Conservation (phyloP, 2,888 invertebrate species). For the Eugnorisma glareosa region DNA sequence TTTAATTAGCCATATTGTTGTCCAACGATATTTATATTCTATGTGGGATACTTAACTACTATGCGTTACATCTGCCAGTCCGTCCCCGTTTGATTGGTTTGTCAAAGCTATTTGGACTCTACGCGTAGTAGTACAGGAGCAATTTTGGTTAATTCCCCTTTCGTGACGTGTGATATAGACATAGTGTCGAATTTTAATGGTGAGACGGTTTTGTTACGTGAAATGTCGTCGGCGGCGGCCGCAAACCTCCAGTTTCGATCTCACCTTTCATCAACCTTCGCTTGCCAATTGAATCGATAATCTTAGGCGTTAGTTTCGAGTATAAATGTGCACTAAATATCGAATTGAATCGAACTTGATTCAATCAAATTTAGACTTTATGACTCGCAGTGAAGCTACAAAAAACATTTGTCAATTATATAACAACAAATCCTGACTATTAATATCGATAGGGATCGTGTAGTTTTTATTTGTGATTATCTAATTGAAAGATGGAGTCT, state of each 20-base stretch:
- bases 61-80: conserved; percentile 81
- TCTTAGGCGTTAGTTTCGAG: conserved; percentile 44
- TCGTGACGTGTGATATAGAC: conserved; percentile 75
- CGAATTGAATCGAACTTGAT: conserved; percentile 29
- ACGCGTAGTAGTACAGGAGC: conserved; percentile 65
- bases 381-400: conserved; percentile 10
- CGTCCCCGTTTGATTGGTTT: conserved; percentile 60
- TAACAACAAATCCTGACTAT: conserved; percentile 33
- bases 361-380: conserved; percentile 26
- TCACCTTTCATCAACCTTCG: conserved; percentile 85
- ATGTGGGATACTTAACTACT: conserved; percentile 77
- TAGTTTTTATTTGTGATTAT: conserved; percentile 68
- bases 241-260: conserved; percentile 78
- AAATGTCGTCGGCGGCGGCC: conserved; percentile 76
- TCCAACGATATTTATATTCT: conserved; percentile 75
- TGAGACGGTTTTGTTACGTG: conserved; percentile 83
- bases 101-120: conserved; percentile 76
- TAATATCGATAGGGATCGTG: conserved; percentile 49
- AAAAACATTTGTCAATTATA: conserved; percentile 18
- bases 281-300: conserved; percentile 72
- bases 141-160: conserved; percentile 71
- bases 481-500: conserved; percentile 66
- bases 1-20: conserved; percentile 88
- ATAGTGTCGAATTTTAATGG: conserved; percentile 88
- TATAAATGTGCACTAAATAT: conserved; percentile 50